Conservation (phyloP, 92 coral and sea anemone species). For the Phenganax marumi region DNA sequence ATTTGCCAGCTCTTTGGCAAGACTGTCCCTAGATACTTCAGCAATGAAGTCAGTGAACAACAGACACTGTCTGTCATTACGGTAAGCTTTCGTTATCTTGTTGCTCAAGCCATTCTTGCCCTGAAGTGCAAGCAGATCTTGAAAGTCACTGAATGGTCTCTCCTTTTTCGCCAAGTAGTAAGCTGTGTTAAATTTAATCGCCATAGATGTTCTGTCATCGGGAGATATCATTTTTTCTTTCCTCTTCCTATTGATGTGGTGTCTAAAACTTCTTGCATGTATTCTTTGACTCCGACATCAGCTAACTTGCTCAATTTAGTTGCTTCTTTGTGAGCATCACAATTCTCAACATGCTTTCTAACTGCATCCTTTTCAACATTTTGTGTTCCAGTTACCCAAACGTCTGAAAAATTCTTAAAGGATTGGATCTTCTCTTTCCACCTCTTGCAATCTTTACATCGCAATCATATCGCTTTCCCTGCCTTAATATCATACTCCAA, state of each 20-base stretch:
- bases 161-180: constrained; percentile 24
- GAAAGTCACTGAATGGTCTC: constrained; percentile 7
- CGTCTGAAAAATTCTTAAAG: constrained; percentile 3
- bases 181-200: constrained; percentile 3
- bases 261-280: constrained; percentile 1
- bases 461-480: constrained; percentile 4
- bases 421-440: constrained; percentile 19
- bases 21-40: neutral
- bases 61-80: constrained; percentile 7
- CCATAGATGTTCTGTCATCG: neutral
- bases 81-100: constrained; percentile 7
- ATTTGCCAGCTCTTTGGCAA: neutral
- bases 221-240: constrained; percentile 12
- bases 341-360: constrained; percentile 17
- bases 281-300: constrained; percentile 19
- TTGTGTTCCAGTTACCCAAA: constrained; percentile 16
- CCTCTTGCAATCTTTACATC: constrained; percentile 22
- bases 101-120: constrained; percentile 15
- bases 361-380: constrained; percentile 17
- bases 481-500: constrained; percentile 21
- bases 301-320: constrained; percentile 4
- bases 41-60: constrained; percentile 15
- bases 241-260: constrained; percentile 15
- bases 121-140: constrained; percentile 4
- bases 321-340: constrained; percentile 27